Evolutionary conservation across 2,797 vertebrate species (phyloP).

Genomic region (Microctenopoma steveboyesi): DNA sequence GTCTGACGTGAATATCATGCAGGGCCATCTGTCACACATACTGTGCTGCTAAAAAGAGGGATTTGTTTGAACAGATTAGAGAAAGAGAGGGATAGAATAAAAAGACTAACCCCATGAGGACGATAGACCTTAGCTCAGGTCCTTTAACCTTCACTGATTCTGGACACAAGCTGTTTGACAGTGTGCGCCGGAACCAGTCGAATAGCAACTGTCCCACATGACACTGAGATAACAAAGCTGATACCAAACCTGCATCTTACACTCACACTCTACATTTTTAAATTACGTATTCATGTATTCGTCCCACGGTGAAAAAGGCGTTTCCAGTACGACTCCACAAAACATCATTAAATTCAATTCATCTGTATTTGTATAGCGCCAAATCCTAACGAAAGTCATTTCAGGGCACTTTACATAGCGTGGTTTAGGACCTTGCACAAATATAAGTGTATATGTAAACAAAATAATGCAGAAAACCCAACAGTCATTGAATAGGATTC

Average conservation of each 20-base stretch:
- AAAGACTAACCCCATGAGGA: slow-evolving; percentile 45
- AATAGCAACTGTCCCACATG: background rate
- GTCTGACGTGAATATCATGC: slow-evolving; percentile 64
- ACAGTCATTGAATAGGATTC: too few species aligned
- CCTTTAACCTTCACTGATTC: slow-evolving; percentile 21
- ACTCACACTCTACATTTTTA: background rate
- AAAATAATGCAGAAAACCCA: too few species aligned
- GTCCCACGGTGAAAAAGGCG: background rate
- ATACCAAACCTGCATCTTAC: background rate
- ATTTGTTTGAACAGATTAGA: slow-evolving; percentile 54
- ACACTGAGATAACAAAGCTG: slow-evolving; percentile 1
- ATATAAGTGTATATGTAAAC: too few species aligned
- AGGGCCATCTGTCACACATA: slow-evolving; percentile 69
- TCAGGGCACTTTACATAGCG: too few species aligned
- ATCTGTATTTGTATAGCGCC: too few species aligned
- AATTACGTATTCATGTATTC: background rate
- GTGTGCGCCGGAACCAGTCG: slow-evolving; percentile 7
- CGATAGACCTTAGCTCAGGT: slow-evolving; percentile 1
- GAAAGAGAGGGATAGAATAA: slow-evolving; percentile 36
- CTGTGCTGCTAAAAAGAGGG: slow-evolving; percentile 35
- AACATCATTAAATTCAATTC: background rate
- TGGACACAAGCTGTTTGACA: background rate
- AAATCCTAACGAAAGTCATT: too few species aligned
- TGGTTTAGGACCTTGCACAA: too few species aligned
- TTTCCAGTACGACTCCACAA: background rate